Conservation (phyloP, 23 tunicate species). For the Clavelina lepadiformis region DNA sequence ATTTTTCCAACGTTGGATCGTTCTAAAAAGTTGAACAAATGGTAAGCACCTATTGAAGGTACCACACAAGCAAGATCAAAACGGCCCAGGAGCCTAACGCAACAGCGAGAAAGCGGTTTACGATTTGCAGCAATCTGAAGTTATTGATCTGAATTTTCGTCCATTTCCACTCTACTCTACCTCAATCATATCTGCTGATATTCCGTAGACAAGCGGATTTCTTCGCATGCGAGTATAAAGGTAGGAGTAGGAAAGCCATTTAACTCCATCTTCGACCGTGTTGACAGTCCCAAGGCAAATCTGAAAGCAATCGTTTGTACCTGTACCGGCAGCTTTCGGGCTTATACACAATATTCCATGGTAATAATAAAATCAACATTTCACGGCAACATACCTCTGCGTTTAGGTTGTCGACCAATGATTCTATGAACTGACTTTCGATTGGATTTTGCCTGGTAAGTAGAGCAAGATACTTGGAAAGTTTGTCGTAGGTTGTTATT, state of each 20-base stretch:
- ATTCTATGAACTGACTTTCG: conserved; percentile 90
- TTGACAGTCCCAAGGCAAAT: conserved; percentile 83
- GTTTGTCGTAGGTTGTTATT: conserved; percentile 91
- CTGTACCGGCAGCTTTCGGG: too few relatives aligned
- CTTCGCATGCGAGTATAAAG: conserved; percentile 61
- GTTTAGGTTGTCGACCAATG: conserved; percentile 89
- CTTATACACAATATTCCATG: background rate
- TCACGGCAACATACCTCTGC: conserved; percentile 60
- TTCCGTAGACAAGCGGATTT: conserved; percentile 93
- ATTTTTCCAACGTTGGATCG: conserved; percentile 55
- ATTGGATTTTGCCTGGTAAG: conserved; percentile 92
- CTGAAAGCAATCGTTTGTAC: conserved; percentile 35
- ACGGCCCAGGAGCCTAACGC: too few relatives aligned
- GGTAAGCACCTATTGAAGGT: too few relatives aligned
- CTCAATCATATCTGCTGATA: conserved; percentile 24
- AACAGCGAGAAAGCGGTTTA: background rate
- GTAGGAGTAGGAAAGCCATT: conserved; percentile 97
- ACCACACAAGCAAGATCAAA: too few relatives aligned
- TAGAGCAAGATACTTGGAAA: conserved; percentile 75
- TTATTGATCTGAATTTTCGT: too few relatives aligned
- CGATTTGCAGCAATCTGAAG: too few relatives aligned
- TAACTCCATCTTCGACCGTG: conserved; percentile 91
- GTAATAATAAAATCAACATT: background rate
- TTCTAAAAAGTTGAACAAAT: conserved; percentile 28
- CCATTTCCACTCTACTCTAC: conserved; percentile 24